Percentiles rank a stretch among this genome's conserved stretches.
phyloP scores from a whole-genome alignment of 2,113 vertebrate species.

The Megaceryle maxima region DNA sequence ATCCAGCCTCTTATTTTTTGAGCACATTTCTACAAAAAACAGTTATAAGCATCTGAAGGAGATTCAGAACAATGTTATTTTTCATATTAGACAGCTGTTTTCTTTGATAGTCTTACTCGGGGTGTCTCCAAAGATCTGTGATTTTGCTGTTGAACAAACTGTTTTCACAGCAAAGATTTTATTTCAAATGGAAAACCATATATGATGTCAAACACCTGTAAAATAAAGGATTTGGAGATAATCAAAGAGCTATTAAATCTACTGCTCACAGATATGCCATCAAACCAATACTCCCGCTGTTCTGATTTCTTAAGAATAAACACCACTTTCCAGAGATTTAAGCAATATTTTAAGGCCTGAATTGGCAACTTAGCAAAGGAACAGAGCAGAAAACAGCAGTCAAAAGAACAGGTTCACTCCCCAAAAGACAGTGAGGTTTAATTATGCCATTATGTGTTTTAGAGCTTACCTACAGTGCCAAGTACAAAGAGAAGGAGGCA shows the following conservation, averaged over 20 bases:
- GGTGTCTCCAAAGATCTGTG: constrained; percentile 8
- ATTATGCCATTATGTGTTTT: constrained; percentile 7
- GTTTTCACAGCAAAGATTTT: constrained; percentile 41
- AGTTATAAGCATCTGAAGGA: constrained; percentile 1
- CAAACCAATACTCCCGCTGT: constrained; percentile 8
- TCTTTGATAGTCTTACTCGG: constrained; percentile 36
- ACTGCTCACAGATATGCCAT: constrained; percentile 47
- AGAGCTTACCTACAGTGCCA: not conserved
- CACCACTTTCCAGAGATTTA: constrained; percentile 34
- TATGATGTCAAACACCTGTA: constrained; percentile 43
- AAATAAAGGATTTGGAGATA: constrained; percentile 39
- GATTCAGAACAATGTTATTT: not conserved
- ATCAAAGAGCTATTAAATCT: constrained; percentile 42
- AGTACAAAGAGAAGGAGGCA: constrained; percentile 21
- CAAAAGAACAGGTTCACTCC: constrained; percentile 31
- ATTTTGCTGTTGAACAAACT: constrained; percentile 53
- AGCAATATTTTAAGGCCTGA: constrained; percentile 29
- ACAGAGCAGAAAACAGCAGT: constrained; percentile 22
- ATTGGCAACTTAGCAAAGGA: constrained; percentile 20
- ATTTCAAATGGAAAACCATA: constrained; percentile 42
- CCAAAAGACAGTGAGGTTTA: constrained; percentile 28
- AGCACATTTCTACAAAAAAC: constrained; percentile 14
- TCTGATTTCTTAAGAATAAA: constrained; percentile 55
- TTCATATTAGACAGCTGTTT: constrained; percentile 21
- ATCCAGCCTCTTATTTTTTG: constrained; percentile 4